Evolutionary conservation across 2,888 invertebrate species (phyloP).

Genomic region (Drosophila subquinaria): DNA sequence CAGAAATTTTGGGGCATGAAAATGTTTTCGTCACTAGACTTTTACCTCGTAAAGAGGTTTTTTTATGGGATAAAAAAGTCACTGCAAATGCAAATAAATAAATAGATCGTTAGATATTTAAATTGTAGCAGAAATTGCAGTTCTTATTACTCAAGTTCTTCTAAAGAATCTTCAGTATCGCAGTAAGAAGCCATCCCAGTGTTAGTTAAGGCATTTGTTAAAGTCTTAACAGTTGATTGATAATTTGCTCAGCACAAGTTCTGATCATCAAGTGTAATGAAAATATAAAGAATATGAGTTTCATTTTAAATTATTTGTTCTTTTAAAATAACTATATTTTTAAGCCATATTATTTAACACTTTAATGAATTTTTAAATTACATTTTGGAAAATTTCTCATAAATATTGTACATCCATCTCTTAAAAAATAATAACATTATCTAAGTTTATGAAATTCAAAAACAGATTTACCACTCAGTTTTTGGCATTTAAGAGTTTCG

Average conservation of each 20-base stretch:
- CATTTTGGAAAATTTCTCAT: too few relatives aligned
- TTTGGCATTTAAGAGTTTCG: slow-evolving; percentile 17
- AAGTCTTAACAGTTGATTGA: not conserved
- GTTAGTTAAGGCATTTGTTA: too few relatives aligned
- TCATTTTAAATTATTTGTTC: not conserved
- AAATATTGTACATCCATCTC: not conserved
- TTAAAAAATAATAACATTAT: not conserved
- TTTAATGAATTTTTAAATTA: too few relatives aligned
- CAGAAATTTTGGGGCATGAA: too few relatives aligned
- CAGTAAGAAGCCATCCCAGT: not conserved
- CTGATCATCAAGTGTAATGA: not conserved
- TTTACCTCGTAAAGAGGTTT: too few relatives aligned
- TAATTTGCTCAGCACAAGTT: too few relatives aligned
- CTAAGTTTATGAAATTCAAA: not conserved
- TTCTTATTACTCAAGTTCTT: not conserved
- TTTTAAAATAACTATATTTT: too few relatives aligned
- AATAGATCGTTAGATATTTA: slow-evolving; percentile 11
- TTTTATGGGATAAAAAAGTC: too few relatives aligned
- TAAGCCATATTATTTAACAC: too few relatives aligned
- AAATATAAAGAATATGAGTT: too few relatives aligned
- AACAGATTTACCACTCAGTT: slow-evolving; percentile 1
- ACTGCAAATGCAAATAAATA: not conserved
- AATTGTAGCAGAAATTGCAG: slow-evolving; percentile 1
- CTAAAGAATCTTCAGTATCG: not conserved
- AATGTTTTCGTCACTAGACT: too few relatives aligned